Base-by-base conservation (phyloP, 64 coral and sea anemone genomes). In the Hydrozoanthus tunicans region DNA sequence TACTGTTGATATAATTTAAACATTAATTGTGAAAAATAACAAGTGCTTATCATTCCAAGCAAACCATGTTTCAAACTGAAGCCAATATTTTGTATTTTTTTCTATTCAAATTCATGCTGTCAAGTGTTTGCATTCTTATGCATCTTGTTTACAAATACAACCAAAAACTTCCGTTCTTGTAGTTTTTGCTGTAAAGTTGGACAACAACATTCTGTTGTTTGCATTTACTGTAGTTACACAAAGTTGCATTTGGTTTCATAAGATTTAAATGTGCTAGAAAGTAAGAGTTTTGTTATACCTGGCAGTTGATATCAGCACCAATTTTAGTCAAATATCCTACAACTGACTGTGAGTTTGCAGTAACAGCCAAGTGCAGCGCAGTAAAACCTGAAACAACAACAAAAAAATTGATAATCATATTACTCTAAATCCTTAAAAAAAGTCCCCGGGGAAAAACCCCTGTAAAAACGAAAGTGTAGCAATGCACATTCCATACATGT, bases 261-360 rank as follows among this genome's bases (percentile, higher is more conserved):
- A 43, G 65, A 10, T 69, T 12, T 5, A 69, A 20, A 69, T 17
- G 2, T 69, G 3, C 8, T 51, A 43, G 6, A 73, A 6, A 73
- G 43, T n/a, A 73, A 27, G 43, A 73, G 8, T 32, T 32, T 10
- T 14, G 15, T 6, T n/a, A n/a, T 90, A 95, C 94, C 90, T 89
- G 95, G 26, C 81, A 75, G 23, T 97, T 86, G 59, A 97, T 51
- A 58, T 97, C 75, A 3, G 92, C 95, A 89, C 95, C 95, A 78
- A 97, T 72, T 56, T 77, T 73, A 6, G 82, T 78, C 6, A 97
- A 62, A 75, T 88, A 26, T 82, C 26, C 75, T 0, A 94, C 90
- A 79, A 90, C 91, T 27, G 88, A 79, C 53, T 64, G 13, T 77
- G 15, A 86, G 13, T 92, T 92, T 7, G 17, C 15, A 61, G 73